Evolutionary conservation across 2,113 vertebrate species (phyloP).

Genomic region (Xiphorhynchus elegans): DNA sequence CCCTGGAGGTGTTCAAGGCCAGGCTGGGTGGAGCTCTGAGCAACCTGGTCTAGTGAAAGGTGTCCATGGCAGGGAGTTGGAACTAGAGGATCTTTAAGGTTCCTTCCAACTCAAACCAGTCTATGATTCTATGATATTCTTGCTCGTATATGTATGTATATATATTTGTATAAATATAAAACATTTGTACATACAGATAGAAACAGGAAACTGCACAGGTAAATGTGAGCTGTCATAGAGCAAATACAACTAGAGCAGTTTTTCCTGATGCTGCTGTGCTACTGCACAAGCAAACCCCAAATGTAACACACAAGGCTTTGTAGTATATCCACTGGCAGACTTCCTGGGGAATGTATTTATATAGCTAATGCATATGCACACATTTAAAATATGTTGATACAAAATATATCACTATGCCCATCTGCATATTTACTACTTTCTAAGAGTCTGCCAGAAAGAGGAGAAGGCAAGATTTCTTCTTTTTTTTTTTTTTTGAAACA

Average conservation of each 20-base stretch:
- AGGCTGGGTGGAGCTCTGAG: neutral
- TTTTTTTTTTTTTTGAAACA: neutral
- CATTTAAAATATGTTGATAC: conserved; percentile 63
- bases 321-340: conserved; percentile 48
- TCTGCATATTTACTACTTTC: conserved; percentile 64
- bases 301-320: neutral
- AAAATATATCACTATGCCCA: conserved; percentile 62
- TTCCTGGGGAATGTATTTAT: conserved; percentile 58
- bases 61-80: neutral
- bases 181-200: neutral
- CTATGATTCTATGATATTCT: neutral
- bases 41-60: neutral
- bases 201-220: neutral
- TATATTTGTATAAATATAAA: neutral
- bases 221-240: neutral
- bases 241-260: neutral
- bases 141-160: neutral
- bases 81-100: neutral
- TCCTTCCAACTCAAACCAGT: neutral
- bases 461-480: neutral
- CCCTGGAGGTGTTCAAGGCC: neutral
- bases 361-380: conserved; percentile 66
- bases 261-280: neutral
- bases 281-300: conserved; percentile 2
- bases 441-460: conserved; percentile 47